phyloP scores from a whole-genome alignment of 2,113 vertebrate species.

The Abramis brama region DNA sequence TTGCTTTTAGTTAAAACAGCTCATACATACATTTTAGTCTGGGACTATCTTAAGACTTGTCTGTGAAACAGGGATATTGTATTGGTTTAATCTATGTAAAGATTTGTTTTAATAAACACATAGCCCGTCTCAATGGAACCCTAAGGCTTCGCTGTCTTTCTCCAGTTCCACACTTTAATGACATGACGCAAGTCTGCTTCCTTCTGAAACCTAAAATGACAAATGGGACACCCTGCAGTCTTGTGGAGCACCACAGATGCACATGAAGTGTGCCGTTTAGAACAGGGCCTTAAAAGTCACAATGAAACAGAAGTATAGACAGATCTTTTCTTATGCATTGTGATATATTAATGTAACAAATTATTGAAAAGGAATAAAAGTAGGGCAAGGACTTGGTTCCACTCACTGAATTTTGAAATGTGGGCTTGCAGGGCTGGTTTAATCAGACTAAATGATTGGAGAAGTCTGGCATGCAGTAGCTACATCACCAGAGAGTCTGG shows the following conservation, averaged over 20 bases:
- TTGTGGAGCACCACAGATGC: neutral
- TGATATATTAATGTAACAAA: neutral
- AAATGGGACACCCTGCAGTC: neutral
- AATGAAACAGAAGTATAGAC: neutral
- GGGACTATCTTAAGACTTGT: too few relatives aligned
- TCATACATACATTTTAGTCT: too few relatives aligned
- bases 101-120: neutral
- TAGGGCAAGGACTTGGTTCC: neutral
- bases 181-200: neutral
- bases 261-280: neutral
- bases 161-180: neutral
- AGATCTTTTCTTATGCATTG: neutral
- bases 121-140: neutral
- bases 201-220: neutral
- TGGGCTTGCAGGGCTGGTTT: neutral
- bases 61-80: neutral
- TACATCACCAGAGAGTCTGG: too few relatives aligned
- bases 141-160: neutral
- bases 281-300: neutral
- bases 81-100: neutral
- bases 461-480: too few relatives aligned
- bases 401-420: neutral
- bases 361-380: neutral
- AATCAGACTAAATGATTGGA: too few relatives aligned
- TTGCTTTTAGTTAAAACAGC: too few relatives aligned